Percentiles rank a stretch among this genome's conserved stretches.
phyloP scores from a whole-genome alignment of 1,140 invertebrate genomes.

The Tenebrio molitor region DNA sequence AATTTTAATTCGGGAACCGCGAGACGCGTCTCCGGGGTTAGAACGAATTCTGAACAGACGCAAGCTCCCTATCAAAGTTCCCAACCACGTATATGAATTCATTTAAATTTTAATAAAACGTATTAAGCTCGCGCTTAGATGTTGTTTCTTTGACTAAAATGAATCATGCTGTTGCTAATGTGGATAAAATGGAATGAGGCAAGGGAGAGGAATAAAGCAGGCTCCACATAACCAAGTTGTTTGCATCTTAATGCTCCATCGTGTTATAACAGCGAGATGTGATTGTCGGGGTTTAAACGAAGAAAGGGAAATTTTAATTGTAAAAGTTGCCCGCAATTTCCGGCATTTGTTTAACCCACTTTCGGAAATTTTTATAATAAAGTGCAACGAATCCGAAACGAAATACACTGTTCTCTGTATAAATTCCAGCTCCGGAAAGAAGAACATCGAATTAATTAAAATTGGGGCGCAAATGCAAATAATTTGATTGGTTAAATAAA shows the following conservation, averaged over 20 bases:
- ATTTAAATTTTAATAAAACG: conserved; percentile 6
- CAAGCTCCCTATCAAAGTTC: background rate
- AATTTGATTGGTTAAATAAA: too few relatives aligned
- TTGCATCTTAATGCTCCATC: conserved; percentile 19
- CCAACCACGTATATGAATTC: background rate
- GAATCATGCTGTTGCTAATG: conserved; percentile 25
- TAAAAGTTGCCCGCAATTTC: conserved; percentile 30
- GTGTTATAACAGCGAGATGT: conserved; percentile 19
- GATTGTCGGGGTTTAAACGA: conserved; percentile 29
- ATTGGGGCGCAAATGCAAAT: too few relatives aligned
- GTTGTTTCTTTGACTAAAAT: conserved; percentile 25
- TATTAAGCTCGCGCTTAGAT: conserved; percentile 4
- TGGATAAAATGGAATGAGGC: conserved; percentile 22
- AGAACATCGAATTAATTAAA: too few relatives aligned
- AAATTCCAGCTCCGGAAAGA: too few relatives aligned
- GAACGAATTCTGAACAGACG: background rate
- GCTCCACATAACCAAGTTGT: conserved; percentile 35
- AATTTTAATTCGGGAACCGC: background rate
- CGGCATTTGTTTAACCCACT: conserved; percentile 19
- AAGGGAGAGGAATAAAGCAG: conserved; percentile 8
- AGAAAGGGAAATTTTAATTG: conserved; percentile 39
- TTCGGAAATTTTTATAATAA: conserved; percentile 9
- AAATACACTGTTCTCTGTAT: too few relatives aligned
- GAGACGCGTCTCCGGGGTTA: background rate
- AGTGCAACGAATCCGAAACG: too few relatives aligned